Conservation (phyloP, 2,113 vertebrate genomes). For the Chloropsis cyanopogon region DNA sequence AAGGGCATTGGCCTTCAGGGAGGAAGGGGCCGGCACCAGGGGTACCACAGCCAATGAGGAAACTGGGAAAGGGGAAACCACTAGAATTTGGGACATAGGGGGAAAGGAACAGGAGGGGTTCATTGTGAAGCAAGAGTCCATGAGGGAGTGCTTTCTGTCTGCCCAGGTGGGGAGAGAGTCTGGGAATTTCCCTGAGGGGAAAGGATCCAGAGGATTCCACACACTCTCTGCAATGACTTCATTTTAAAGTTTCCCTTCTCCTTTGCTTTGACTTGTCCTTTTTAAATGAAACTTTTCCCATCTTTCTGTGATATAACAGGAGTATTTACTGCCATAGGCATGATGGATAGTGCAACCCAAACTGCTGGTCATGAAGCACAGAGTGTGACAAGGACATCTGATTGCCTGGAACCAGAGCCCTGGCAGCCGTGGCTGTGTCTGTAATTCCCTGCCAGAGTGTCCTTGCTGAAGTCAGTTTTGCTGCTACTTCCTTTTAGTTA, state of each 20-base stretch:
- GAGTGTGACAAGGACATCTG: constrained; percentile 14
- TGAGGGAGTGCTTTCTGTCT: too few species aligned
- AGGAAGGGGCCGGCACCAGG: too few species aligned
- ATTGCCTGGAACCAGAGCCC: not conserved
- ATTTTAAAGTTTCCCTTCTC: not conserved
- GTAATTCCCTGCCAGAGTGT: not conserved
- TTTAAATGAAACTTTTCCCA: not conserved
- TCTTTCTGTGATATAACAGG: not conserved
- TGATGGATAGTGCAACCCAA: not conserved
- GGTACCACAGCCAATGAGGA: too few species aligned
- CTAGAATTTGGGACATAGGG: too few species aligned
- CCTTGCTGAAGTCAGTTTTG: constrained; percentile 8
- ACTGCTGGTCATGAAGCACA: not conserved
- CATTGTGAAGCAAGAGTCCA: too few species aligned
- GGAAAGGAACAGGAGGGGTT: too few species aligned
- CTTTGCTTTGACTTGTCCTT: not conserved
- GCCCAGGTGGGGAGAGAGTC: too few species aligned
- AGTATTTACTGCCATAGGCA: not conserved
- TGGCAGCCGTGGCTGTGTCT: not conserved
- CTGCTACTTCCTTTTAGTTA: not conserved
- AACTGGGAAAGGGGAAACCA: too few species aligned
- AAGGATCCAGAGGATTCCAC: not conserved
- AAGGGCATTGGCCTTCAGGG: too few species aligned
- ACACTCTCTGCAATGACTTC: not conserved
- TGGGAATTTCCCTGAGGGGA: too few species aligned